Evolutionary conservation across 2,888 invertebrate genomes (phyloP), one percentile per base, ranked within the genome.

Genomic region (Synergus japonicus): DNA sequence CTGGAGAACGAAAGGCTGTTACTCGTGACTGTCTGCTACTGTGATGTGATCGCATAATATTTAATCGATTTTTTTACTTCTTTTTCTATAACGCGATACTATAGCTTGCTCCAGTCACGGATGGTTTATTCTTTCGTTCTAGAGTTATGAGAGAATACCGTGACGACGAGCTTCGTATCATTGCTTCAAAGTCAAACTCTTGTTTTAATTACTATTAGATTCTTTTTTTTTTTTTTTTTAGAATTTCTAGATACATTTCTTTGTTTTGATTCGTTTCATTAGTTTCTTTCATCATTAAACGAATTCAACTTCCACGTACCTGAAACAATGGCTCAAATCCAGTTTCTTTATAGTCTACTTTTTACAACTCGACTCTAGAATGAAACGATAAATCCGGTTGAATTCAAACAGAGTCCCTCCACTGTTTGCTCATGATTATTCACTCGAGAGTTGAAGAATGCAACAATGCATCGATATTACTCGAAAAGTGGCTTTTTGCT

Each of bases 21-120:
- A 88, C 83, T 87, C 84, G 85, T 87, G 86, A 88, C 86, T 89
- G 86, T 88, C 85, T 83, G 87, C 88, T 87, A 89, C 89, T 91
- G 90, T 91, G 91, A 91, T 91, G 90, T 87, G 90, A 89, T 89
- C 88, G 89, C 89, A 89, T 89, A 89, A 89, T 89, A 54, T 87
- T 87, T 87, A 88, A 86, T 87, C 86, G 78, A 87, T 85, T 87
- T 87, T 86, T 84, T 84, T 67, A 41, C 54, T 76, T 77, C 78
- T 83, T 83, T 83, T 82, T 82, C 83, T 85, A 78, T 84, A 81
- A 78, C 78, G 78, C 78, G 76, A 80, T 80, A 60, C 81, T 78
- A 77, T 73, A 58, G 54, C 73, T 73, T 73, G 73, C 73, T 73
- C 54, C 73, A 73, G 73, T 73, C 73, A 73, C 78, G 81, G 81